Evolutionary conservation across 2,888 invertebrate genomes (phyloP), one percentile per base, ranked within the genome.

Genomic region (Cistogaster globosa): DNA sequence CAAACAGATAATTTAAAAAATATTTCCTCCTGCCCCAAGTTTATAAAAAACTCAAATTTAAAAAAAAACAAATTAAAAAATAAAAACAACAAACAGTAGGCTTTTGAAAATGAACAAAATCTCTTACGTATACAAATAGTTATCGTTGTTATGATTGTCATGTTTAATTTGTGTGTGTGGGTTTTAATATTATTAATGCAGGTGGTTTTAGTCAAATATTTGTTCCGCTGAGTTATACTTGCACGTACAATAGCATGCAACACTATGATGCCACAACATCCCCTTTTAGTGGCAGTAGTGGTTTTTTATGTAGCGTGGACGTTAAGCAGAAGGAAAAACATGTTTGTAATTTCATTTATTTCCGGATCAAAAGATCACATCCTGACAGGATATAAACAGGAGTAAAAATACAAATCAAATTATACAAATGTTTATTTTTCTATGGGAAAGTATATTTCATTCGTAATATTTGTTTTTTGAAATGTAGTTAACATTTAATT

Each of bases 281-380:
- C 86, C 86, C 75, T 79, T 78, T 69, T 16, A 58, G 48, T 38
- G n/a, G 55, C 22, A 42, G 38, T n/a, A 45, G 55, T 63, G 26
- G 62, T 48, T 72, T 72, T 57, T 55, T 69, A 11, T 67, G n/a
- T 53, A 72, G 38, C 60, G 36, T 53, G 71, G 53, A 72, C 76
- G 32, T 65, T 60, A 68, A 74, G 72, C 22, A 80, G 68, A 42
- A 84, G 87, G 74, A 76, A 87, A 80, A 82, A 81, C 79, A 86
- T 79, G 62, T 72, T 72, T 58, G 68, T 86, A 89, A 88, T 90
- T 91, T 91, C 88, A 90, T 90, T 77, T 88, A 89, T 90, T 91
- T 91, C 91, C 91, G 91, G 91, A 91, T 91, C 91, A 91, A 91
- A 90, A 91, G 91, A 91, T 91, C 91, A 91, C 71, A 90, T 91